Conservation (phyloP, 2,888 invertebrate species). For the Euphydryas editha region DNA sequence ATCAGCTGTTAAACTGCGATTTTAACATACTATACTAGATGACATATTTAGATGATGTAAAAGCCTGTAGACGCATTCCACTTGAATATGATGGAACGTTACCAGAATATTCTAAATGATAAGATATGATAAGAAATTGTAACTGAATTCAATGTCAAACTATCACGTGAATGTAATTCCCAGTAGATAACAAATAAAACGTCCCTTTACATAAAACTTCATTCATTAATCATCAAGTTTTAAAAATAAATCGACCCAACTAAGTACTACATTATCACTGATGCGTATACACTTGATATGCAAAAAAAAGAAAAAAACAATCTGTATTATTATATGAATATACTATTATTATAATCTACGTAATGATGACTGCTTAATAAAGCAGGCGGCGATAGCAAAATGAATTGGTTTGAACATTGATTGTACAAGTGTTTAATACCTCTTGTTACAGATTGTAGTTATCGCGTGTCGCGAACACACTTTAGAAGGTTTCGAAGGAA, state of each 20-base stretch:
- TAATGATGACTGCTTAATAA: not conserved
- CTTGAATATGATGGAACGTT: conserved; percentile 15
- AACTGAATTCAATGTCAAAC: conserved; percentile 41
- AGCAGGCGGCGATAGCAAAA: not conserved
- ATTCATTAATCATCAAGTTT: too few relatives aligned
- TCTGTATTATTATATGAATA: not conserved
- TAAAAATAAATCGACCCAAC: too few relatives aligned
- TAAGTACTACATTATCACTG: too few relatives aligned
- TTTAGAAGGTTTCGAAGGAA: conserved; percentile 32
- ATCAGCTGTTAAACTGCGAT: conserved; percentile 16
- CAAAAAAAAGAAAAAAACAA: not conserved
- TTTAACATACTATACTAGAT: not conserved
- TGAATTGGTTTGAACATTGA: not conserved
- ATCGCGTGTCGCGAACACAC: not conserved
- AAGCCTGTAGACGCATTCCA: conserved; percentile 9
- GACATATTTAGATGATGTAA: conserved; percentile 1
- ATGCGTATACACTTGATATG: not conserved
- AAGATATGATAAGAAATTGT: conserved; percentile 35
- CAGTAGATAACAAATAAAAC: conserved; percentile 15
- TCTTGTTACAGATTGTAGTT: not conserved
- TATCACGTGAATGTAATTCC: conserved; percentile 25
- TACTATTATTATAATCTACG: not conserved
- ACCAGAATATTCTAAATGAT: conserved; percentile 37
- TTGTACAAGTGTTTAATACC: not conserved
- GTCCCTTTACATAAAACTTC: conserved; percentile 1